Percentiles rank a stretch among this genome's conserved stretches.
phyloP scores from a whole-genome alignment of 2,797 vertebrate genomes.

The Nasua narica region DNA sequence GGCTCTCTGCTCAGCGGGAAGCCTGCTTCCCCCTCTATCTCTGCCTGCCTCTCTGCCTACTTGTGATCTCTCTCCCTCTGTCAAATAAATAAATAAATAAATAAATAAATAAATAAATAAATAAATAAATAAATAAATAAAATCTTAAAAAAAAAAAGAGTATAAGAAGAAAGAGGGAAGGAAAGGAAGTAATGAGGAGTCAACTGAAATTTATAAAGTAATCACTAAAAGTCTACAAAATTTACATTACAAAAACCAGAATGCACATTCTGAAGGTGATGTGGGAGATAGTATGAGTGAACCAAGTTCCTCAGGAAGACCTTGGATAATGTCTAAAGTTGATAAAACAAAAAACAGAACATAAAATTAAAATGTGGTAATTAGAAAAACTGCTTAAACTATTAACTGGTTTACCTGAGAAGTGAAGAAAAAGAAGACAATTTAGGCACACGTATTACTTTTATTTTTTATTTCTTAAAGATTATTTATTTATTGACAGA shows the following conservation, averaged over 20 bases:
- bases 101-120: too few species aligned
- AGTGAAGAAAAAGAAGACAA: not conserved
- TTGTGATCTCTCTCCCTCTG: too few species aligned
- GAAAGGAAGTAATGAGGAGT: not conserved
- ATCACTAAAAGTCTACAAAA: not conserved
- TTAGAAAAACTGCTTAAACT: not conserved
- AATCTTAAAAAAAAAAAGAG: too few species aligned
- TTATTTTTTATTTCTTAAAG: not conserved
- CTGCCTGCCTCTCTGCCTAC: too few species aligned
- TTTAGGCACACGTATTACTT: not conserved
- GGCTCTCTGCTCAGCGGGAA: too few species aligned
- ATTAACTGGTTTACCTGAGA: not conserved
- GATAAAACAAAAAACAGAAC: not conserved
- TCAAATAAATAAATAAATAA: too few species aligned
- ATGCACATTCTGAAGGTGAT: not conserved
- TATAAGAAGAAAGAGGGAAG: not conserved
- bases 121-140: too few species aligned
- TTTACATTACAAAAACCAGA: not conserved
- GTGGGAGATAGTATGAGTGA: not conserved
- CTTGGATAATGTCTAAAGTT: not conserved
- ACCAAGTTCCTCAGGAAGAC: not conserved
- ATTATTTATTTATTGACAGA: too few species aligned
- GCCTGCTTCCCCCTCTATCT: too few species aligned
- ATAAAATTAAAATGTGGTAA: not conserved
- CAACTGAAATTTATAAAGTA: not conserved